Base-by-base conservation (phyloP, 53 echinoderm and acorn worm species). In the Holothuria leucospilota region DNA sequence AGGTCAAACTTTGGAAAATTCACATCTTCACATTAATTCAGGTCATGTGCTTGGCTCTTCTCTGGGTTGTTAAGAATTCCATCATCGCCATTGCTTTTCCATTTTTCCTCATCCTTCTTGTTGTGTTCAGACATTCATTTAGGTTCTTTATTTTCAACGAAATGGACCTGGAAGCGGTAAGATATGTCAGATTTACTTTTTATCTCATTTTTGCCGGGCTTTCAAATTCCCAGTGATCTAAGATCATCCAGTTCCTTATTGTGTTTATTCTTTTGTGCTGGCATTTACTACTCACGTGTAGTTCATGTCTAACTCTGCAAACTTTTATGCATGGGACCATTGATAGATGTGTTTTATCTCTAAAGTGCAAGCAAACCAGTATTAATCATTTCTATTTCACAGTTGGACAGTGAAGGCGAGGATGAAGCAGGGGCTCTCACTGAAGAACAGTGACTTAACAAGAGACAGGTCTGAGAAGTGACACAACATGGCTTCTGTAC, bases 1-100 rank as follows among this genome's bases (percentile, higher is more conserved):
- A 99, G 99, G 99, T 99, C 77, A 99, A 99, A 84, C 92, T 92
- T 29, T 99, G 95, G 95, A 94, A 95, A 92, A 99, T 99, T 84
- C 99, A 99, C 78, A 82, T 94, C 51, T 99, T 95, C 85, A 95
- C 99, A 34, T 84, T 94, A 3, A 90, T 99, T 49, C 99, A 99
- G 85, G 84, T 99, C 5, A 74, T 95, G 21, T 95, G 94, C 63
- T 79, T 99, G 38, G 86, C 86, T 41, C 85, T 90, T 28, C 85
- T 98, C 30, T 98, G 99, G 99, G 78, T 82, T 39, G 91, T 98
- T 52, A 98, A 98, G 90, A 91, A 92, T 6, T 95, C 98, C 72
- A 90, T 90, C 62, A 88, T 93, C 24, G 95, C 99, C 74, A 95
- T 98, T 86, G 93, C 90, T 23, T 98, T 98, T 87, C 99, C 99